Evolutionary conservation across 2,888 invertebrate species (phyloP), one percentile per base, ranked within the genome.

Genomic region (Cheilosia impressa): DNA sequence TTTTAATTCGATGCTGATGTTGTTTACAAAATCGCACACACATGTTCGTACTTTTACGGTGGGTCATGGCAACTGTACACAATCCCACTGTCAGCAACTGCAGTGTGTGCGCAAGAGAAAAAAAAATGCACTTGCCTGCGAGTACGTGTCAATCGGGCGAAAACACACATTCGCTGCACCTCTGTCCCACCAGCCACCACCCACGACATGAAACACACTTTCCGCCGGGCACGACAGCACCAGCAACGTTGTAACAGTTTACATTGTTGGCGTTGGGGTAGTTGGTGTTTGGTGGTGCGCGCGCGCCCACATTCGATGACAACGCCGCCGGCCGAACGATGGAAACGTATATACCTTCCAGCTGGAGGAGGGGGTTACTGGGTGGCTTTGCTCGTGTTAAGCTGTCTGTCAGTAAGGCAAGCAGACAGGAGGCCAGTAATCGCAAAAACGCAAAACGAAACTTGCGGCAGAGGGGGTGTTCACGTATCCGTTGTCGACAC

Each of bases 251-350:
- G 72, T 66, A 65, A 72, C 68, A 47, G 53, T 60, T 68, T 80
- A 75, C 80, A 80, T 58, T 68, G 68, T 69, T 80, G 80, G 80
- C 75, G 80, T 80, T 80, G 80, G 80, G 80, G 80, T 80, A 80
- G 80, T 68, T 68, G 66, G 50, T 10, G 58, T 38, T 45, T 66
- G 66, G 50, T 15, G 58, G 47, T 52, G 17, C 47, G 17, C n/a
- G 17, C 13, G 68, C 52, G 60, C 62, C 72, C 58, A 72, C 72
- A 69, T 65, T 58, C 68, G 31, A 60, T 58, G 31, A 15, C 68
- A 31, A 15, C 43, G n/a, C 27, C 27, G 45, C 9, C 76, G 31
- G 22, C 5, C 38, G 47, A 24, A 17, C n/a, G 58, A 63, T 78
- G 78, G 57, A 53, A 60, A 38, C 4, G 38, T 13, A 47, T 9